Evolutionary conservation across 2,888 invertebrate genomes (phyloP), one percentile per base, ranked within the genome.

Genomic region (Xestia sexstrigata): DNA sequence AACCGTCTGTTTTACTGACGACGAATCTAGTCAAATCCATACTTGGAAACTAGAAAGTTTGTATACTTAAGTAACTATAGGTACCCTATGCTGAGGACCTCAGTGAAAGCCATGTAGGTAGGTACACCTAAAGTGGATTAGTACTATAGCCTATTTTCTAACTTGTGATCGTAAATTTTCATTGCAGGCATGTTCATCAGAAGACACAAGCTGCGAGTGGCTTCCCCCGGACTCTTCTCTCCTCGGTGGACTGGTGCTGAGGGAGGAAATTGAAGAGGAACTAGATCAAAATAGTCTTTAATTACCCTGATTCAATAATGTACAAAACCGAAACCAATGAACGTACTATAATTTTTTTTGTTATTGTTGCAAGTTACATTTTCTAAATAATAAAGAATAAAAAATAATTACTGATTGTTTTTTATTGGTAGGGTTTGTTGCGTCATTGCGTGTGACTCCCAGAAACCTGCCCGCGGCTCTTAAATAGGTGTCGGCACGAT

Each of bases 131-230:
- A 13, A 72, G 11, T 49, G 42, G 13, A 76, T n/a, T n/a, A 30
- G 0, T 47, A 58, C 13, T 76, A 7, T n/a, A 47, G 35, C 17
- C 35, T 30, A 42, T 42, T 55, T 74, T 45, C 13, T n/a, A 45
- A 45, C 13, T 45, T 47, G 9, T 35, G 2, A 60, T 49, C 8
- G 20, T 23, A 62, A 11, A 23, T 72, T 87, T 89, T 45, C 88
- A n/a, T n/a, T n/a, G n/a, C n/a, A 96, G 96, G 90, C 92, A 42
- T 96, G 96, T 87, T 96, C 96, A 8, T 96, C 96, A 13, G 96
- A 96, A 87, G 96, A 96, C 79, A 96, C 96, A 2, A 96, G 96
- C 85, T 96, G 96, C 82, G 96, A 96, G 84, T 96, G 96, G 96
- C 89, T 96, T 67, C 96, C 96, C 68, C 95, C 96, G n/a, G 95